Conservation (phyloP, 2,113 vertebrate species). For the Mesoclemmys tuberculata region DNA sequence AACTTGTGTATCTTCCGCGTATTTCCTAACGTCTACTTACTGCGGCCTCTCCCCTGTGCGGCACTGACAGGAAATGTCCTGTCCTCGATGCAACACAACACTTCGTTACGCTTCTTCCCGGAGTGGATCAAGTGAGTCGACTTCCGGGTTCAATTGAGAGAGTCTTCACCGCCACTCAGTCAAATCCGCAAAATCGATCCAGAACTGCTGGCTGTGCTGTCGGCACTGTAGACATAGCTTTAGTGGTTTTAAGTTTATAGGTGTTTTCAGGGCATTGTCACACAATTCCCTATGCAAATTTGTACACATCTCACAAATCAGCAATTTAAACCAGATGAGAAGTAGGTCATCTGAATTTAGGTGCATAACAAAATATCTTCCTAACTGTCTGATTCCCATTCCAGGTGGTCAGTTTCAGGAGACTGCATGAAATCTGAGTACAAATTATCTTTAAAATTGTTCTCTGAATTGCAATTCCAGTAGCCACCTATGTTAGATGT, state of each 20-base stretch:
- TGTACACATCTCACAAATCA: background rate
- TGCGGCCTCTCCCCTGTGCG: too few species aligned
- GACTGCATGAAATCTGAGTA: background rate
- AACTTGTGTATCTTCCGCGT: too few species aligned
- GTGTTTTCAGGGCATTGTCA: background rate
- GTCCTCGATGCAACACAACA: too few species aligned
- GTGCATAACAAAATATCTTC: background rate
- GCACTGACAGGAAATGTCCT: too few species aligned
- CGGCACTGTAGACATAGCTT: background rate
- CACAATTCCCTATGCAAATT: background rate
- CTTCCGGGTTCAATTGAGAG: too few species aligned
- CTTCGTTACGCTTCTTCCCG: too few species aligned
- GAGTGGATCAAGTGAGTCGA: too few species aligned
- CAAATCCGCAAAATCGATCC: too few species aligned
- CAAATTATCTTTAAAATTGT: background rate
- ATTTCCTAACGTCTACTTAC: too few species aligned
- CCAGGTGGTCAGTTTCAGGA: background rate
- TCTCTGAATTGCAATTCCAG: background rate
- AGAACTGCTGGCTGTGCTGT: too few species aligned
- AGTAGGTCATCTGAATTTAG: background rate
- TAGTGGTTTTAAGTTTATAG: background rate
- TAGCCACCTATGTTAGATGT: background rate
- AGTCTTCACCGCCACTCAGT: too few species aligned
- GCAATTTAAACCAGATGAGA: background rate
- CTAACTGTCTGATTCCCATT: background rate